Evolutionary conservation across 2,888 invertebrate species (phyloP).

Genomic region (Amphipoea oculea): DNA sequence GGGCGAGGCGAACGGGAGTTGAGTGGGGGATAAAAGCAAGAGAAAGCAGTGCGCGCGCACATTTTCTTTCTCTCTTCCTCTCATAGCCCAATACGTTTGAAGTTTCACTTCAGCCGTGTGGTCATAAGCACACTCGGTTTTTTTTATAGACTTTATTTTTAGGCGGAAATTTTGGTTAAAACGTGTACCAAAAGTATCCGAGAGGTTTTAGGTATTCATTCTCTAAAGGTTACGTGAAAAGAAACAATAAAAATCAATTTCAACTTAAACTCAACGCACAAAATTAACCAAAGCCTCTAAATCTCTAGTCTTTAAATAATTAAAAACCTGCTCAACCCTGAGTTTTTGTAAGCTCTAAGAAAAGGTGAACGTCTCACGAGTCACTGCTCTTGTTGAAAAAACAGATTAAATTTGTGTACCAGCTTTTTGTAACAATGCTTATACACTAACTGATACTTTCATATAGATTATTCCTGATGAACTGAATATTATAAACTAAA

Average conservation of each 20-base stretch:
- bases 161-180: not conserved
- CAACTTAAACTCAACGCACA: not conserved
- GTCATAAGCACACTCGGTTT: too few species aligned
- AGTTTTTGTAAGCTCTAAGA: not conserved
- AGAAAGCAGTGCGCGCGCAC: too few species aligned
- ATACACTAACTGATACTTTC: too few species aligned
- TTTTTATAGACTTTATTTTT: not conserved
- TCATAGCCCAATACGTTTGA: too few species aligned
- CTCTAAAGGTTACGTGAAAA: not conserved
- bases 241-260: not conserved
- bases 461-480: too few species aligned
- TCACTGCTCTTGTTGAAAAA: not conserved
- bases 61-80: too few species aligned
- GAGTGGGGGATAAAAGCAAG: too few species aligned
- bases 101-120: too few species aligned
- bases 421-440: not conserved
- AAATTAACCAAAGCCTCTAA: too few species aligned
- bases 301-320: not conserved
- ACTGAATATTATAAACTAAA: too few species aligned
- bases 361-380: not conserved
- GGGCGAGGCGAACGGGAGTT: too few species aligned
- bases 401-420: not conserved
- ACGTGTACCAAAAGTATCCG: not conserved
- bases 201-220: not conserved
- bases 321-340: not conserved